These are phyloP conservation scores for Bolinopsis microptera DNA, from an alignment of 37 sponge, comb jelly and placozoan species.

Conservation along the genomic window DNA sequence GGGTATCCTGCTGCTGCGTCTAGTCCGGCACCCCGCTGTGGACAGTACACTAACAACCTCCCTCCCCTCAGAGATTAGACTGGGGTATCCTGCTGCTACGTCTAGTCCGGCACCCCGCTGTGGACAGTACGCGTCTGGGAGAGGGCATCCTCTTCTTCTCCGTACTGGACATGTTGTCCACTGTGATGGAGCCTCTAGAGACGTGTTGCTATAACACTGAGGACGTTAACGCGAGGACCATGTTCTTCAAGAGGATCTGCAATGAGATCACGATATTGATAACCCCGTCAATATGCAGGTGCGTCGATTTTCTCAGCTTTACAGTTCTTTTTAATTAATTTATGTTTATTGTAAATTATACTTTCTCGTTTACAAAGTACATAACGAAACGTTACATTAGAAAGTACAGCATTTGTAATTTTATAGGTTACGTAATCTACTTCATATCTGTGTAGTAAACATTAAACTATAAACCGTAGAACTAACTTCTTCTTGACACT, in stretches of 20 bases:
- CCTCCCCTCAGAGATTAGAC: slow-evolving; percentile 48
- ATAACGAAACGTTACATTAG: no score
- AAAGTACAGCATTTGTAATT: no score
- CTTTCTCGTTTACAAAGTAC: no score
- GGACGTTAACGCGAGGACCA: slow-evolving; percentile 41
- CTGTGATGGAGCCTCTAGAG: slow-evolving; percentile 40
- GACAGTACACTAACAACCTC: no score
- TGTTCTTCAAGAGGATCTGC: slow-evolving; percentile 66
- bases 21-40: no score
- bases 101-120: slow-evolving; percentile 45
- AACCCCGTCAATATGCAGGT: slow-evolving; percentile 52
- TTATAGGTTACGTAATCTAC: no score
- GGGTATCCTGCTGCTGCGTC: no score
- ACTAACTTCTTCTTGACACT: no score
- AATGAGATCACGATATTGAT: slow-evolving; percentile 29
- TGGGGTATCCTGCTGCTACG: slow-evolving; percentile 57
- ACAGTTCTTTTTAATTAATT: neutral
- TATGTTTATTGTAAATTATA: no score
- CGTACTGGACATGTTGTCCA: slow-evolving; percentile 35
- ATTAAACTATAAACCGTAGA: no score
- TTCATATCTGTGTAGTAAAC: no score
- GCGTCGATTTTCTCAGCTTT: neutral
- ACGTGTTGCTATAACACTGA: neutral
- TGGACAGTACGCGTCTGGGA: slow-evolving; percentile 28
- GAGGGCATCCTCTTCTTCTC: slow-evolving; percentile 62